Percentiles rank a stretch among this genome's conserved stretches.
These are phyloP conservation scores for Scopus umbretta DNA, from an alignment of 2,113 vertebrate genomes.

Conservation along the genomic window DNA sequence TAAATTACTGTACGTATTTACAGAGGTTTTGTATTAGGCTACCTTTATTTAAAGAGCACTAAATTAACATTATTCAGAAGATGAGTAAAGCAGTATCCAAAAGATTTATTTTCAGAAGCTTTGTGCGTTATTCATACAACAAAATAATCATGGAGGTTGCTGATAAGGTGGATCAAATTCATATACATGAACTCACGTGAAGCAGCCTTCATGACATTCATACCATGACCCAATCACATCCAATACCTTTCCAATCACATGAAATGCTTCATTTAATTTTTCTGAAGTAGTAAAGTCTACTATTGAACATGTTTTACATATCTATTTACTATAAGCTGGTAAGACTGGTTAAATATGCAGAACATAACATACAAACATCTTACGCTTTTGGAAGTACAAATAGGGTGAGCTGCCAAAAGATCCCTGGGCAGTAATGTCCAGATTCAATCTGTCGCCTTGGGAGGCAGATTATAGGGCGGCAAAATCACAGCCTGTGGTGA, in stretches of 20 bases:
- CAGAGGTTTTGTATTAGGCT: not conserved
- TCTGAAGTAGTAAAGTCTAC: not conserved
- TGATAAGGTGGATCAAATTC: not conserved
- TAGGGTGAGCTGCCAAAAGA: constrained; percentile 14
- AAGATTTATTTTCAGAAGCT: not conserved
- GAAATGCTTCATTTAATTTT: not conserved
- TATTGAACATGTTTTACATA: not conserved
- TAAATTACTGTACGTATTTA: not conserved
- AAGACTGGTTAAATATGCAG: not conserved
- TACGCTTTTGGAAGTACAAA: constrained; percentile 7
- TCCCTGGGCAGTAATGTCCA: constrained; percentile 23
- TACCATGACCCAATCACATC: not conserved
- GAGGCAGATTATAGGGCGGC: not conserved
- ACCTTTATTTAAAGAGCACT: not conserved
- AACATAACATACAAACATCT: constrained; percentile 9
- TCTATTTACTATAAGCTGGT: not conserved
- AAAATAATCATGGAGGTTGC: not conserved
- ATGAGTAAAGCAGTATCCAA: not conserved
- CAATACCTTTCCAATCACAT: not conserved
- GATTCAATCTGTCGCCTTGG: constrained; percentile 24
- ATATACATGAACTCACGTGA: not conserved
- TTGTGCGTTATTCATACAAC: not conserved
- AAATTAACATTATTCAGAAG: not conserved
- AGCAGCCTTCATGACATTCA: not conserved
- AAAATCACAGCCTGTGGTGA: not conserved